These are phyloP conservation scores for Peromyscus nudipes DNA, from an alignment of 2,797 vertebrate genomes.

Conservation along the genomic window DNA sequence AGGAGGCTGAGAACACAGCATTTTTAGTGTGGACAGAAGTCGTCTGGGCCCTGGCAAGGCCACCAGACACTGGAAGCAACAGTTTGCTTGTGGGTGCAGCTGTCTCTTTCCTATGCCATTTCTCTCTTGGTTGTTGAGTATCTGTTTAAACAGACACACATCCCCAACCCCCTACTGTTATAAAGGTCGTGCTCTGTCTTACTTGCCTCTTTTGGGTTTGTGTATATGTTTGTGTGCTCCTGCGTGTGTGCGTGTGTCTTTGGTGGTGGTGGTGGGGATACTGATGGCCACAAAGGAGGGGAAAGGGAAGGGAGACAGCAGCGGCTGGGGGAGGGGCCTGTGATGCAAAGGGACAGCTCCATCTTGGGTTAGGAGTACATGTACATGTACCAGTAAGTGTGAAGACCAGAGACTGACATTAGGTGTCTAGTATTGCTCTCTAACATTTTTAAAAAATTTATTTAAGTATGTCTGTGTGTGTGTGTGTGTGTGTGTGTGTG, in stretches of 20 bases:
- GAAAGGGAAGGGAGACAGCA: background rate
- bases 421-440: background rate
- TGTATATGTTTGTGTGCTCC: background rate
- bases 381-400: background rate
- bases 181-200: background rate
- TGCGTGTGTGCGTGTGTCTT: background rate
- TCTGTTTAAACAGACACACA: background rate
- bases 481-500: no score
- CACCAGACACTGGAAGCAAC: background rate
- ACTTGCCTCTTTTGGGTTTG: background rate
- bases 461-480: background rate
- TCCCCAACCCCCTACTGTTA: background rate
- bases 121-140: background rate
- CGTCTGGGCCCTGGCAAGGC: background rate
- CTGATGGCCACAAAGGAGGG: background rate
- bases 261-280: background rate
- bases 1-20: background rate
- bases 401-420: background rate
- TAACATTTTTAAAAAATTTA: background rate
- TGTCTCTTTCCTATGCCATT: background rate
- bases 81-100: background rate
- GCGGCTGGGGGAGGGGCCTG: conserved; percentile 73
- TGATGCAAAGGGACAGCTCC: conserved; percentile 75
- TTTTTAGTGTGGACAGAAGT: background rate
- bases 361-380: conserved; percentile 83